Evolutionary conservation across 1,140 invertebrate genomes (phyloP).

Genomic region (Cephus cinctus): DNA sequence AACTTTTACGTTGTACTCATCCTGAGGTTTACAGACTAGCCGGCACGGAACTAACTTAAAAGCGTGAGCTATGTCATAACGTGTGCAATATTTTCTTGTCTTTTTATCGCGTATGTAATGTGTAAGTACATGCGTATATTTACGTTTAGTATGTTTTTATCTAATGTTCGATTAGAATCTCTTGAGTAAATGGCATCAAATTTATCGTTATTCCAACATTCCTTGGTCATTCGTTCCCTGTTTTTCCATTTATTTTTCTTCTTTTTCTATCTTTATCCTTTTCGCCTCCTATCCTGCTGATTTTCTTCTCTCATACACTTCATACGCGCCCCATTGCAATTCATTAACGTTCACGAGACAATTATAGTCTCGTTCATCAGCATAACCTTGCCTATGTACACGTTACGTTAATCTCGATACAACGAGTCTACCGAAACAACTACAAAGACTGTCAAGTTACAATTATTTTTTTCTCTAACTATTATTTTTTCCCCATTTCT

Average conservation of each 20-base stretch:
- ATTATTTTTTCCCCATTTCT: neutral
- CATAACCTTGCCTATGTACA: too few species aligned
- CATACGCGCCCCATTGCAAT: too few species aligned
- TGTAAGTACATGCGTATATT: slow-evolving; percentile 11
- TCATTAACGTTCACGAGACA: slow-evolving; percentile 6
- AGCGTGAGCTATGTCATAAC: slow-evolving; percentile 41
- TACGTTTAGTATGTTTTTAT: slow-evolving; percentile 3
- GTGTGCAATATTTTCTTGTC: slow-evolving; percentile 26
- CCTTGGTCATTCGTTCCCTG: slow-evolving; percentile 6
- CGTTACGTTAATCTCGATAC: too few species aligned
- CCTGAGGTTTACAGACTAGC: slow-evolving; percentile 25
- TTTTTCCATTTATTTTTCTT: slow-evolving; percentile 14
- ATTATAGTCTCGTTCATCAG: too few species aligned
- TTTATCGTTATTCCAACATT: slow-evolving; percentile 12
- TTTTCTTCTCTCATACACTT: slow-evolving; percentile 13
- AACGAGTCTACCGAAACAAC: too few species aligned
- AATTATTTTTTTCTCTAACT: neutral
- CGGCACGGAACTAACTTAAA: slow-evolving; percentile 26
- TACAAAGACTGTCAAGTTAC: too few species aligned
- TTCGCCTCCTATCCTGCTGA: too few species aligned
- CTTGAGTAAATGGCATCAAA: slow-evolving; percentile 32
- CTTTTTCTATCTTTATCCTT: slow-evolving; percentile 6
- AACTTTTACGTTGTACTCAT: slow-evolving; percentile 24
- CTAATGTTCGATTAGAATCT: slow-evolving; percentile 17
- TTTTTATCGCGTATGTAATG: slow-evolving; percentile 9